Evolutionary conservation across 2,797 vertebrate species (phyloP).

Genomic region (Anabas testudineus): DNA sequence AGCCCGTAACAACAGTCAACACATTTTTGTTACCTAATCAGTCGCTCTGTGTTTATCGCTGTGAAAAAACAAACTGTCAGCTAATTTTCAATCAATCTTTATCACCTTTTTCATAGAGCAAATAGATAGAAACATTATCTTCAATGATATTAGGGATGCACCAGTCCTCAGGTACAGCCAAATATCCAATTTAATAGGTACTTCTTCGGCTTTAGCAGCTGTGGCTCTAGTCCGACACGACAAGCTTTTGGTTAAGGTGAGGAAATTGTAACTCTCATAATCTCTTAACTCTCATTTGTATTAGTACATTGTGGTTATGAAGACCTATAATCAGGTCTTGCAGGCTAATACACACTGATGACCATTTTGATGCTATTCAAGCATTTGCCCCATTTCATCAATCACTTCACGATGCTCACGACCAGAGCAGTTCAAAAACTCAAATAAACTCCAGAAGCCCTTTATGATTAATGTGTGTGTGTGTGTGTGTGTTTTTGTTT

Average conservation of each 20-base stretch:
- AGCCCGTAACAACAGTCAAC: background rate
- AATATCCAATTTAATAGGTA: too few relatives aligned
- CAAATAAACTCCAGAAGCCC: constrained; percentile 31
- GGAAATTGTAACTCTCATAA: too few relatives aligned
- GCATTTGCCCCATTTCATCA: constrained; percentile 17
- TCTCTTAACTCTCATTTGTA: background rate
- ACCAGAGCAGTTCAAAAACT: constrained; percentile 37
- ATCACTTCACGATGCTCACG: constrained; percentile 25
- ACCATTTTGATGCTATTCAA: constrained; percentile 10
- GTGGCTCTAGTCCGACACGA: too few relatives aligned
- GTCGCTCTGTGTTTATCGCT: background rate
- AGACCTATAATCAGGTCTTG: background rate
- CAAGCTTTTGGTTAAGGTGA: too few relatives aligned
- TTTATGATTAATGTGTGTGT: constrained; percentile 13
- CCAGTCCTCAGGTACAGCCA: too few relatives aligned
- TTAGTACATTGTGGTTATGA: background rate
- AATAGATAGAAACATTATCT: constrained; percentile 3
- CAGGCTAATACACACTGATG: constrained; percentile 2
- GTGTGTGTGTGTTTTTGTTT: too few relatives aligned
- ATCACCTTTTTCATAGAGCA: background rate
- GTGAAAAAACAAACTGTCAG: background rate
- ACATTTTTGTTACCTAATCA: background rate
- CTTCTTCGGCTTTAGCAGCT: too few relatives aligned
- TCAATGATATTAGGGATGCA: background rate
- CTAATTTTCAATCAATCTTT: background rate